phyloP scores from a whole-genome alignment of 1,140 invertebrate species.

The Drosophila ogumai region DNA sequence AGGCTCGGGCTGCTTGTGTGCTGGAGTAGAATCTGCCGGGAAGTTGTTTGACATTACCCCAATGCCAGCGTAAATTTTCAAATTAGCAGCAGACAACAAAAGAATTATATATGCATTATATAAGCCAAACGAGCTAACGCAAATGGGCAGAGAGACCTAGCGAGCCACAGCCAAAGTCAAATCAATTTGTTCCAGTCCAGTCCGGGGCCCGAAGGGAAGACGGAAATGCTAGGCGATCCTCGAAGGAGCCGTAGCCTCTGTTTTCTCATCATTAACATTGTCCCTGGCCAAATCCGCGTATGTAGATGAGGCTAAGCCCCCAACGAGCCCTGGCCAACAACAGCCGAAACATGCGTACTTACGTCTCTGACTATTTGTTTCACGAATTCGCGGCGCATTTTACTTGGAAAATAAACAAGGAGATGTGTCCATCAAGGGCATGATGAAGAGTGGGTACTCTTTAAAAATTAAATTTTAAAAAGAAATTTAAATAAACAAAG shows the following conservation, averaged over 20 bases:
- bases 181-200: constrained; percentile 72
- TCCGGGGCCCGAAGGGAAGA: constrained; percentile 53
- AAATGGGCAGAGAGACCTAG: constrained; percentile 35
- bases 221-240: constrained; percentile 53
- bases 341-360: constrained; percentile 73
- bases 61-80: constrained; percentile 70
- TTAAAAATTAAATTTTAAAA: not conserved
- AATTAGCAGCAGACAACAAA: constrained; percentile 78
- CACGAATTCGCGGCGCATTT: constrained; percentile 77
- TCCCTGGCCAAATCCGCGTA: constrained; percentile 59
- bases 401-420: constrained; percentile 58
- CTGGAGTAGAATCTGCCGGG: constrained; percentile 14
- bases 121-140: constrained; percentile 57
- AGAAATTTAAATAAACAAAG: not conserved
- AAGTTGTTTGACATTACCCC: constrained; percentile 64
- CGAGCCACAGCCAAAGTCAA: constrained; percentile 44
- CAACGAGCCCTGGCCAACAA: constrained; percentile 41
- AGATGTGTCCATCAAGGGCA: not conserved
- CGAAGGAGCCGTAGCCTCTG: constrained; percentile 1
- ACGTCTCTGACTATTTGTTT: constrained; percentile 75
- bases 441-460: constrained; percentile 25
- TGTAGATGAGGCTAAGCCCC: constrained; percentile 69
- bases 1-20: not conserved
- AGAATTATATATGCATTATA: constrained; percentile 76
- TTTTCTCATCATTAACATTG: constrained; percentile 80